Conservation (phyloP, 2,113 vertebrate genomes). For the Rhynchomys soricoides region DNA sequence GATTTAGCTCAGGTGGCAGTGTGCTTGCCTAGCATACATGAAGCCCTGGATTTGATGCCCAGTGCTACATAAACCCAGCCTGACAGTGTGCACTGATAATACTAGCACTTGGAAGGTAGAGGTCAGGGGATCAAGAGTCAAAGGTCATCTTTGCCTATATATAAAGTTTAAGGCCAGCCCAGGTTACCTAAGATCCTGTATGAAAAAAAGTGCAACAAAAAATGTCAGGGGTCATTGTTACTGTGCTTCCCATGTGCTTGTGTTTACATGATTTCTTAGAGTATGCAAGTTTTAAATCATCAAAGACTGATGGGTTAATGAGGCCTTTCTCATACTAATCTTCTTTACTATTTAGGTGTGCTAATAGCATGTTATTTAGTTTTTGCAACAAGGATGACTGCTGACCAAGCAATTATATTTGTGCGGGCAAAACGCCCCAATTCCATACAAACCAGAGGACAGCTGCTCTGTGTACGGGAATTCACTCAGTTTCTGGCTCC, state of each 20-base stretch:
- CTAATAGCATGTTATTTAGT: slow-evolving; percentile 97
- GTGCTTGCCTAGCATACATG: not conserved
- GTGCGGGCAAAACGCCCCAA: slow-evolving; percentile 96
- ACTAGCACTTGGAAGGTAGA: not conserved
- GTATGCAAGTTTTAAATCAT: slow-evolving; percentile 34
- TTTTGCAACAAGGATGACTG: slow-evolving; percentile 96
- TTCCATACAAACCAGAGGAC: slow-evolving; percentile 97
- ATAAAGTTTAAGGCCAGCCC: not conserved
- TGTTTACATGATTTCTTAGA: slow-evolving; percentile 29
- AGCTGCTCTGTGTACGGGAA: slow-evolving; percentile 94
- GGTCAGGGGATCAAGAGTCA: not conserved
- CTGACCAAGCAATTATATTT: slow-evolving; percentile 97
- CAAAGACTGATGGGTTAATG: not conserved
- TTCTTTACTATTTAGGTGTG: slow-evolving; percentile 88
- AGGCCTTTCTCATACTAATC: slow-evolving; percentile 39
- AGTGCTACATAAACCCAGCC: not conserved
- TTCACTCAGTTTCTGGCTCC: slow-evolving; percentile 97
- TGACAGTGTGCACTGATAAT: not conserved
- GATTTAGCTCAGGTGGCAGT: not conserved
- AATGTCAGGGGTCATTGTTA: not conserved
- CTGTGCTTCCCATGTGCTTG: not conserved
- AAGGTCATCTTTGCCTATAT: not conserved
- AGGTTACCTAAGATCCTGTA: not conserved
- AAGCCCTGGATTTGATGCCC: not conserved
- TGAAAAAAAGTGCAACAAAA: not conserved